Percentiles rank a stretch among this genome's conserved stretches.
phyloP scores from a whole-genome alignment of 2,797 vertebrate species.

The Crypturellus tataupa region DNA sequence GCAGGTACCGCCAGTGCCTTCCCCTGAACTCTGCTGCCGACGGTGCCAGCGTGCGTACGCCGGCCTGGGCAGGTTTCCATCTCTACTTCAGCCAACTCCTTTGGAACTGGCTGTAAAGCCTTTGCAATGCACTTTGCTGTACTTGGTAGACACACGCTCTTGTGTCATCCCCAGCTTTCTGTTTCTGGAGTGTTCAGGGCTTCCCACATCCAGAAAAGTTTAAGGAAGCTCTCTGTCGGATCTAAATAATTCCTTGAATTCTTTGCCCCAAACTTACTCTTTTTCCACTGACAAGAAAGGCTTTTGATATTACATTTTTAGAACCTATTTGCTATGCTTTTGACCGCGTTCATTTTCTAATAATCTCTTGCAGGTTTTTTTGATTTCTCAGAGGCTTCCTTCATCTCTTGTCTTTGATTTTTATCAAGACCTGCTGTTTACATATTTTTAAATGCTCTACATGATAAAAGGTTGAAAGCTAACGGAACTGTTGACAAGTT shows the following conservation, averaged over 20 bases:
- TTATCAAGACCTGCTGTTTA: background rate
- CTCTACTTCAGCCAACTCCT: background rate
- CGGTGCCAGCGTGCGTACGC: background rate
- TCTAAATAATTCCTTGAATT: background rate
- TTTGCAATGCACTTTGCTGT: background rate
- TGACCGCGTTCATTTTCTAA: background rate
- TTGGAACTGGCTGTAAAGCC: background rate
- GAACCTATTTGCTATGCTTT: background rate
- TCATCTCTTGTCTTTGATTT: background rate
- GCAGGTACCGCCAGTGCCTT: background rate
- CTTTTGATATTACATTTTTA: background rate
- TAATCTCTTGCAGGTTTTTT: background rate
- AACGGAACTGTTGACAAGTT: background rate
- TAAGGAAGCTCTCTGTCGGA: background rate
- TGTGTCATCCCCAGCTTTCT: accelerated
- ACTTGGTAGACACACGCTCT: background rate
- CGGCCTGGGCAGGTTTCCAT: background rate
- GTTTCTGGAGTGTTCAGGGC: background rate
- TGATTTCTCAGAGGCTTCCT: background rate
- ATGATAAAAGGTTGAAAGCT: conserved; percentile 12
- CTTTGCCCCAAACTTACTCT: background rate
- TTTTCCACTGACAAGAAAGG: background rate
- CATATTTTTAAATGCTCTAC: background rate
- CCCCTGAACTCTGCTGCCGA: background rate
- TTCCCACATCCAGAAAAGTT: background rate